These are phyloP conservation scores for Pyrgus malvae DNA, from an alignment of 2,888 invertebrate genomes.

Conservation along the genomic window DNA sequence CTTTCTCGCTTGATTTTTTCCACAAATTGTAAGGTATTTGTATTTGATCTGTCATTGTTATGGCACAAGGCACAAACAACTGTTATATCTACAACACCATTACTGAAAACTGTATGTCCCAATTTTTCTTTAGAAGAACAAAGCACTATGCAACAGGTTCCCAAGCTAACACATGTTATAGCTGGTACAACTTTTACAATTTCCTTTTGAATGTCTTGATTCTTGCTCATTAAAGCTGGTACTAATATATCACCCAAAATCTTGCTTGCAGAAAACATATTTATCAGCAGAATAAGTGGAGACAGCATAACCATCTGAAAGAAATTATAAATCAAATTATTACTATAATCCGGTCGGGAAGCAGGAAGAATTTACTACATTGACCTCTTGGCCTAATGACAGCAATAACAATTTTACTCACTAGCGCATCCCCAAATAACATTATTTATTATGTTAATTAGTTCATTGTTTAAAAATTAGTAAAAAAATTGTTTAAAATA, in stretches of 20 bases:
- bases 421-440: too few species aligned
- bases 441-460: too few species aligned
- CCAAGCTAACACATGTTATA: slow-evolving; percentile 62
- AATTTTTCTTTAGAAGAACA: slow-evolving; percentile 33
- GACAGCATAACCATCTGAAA: slow-evolving; percentile 63
- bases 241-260: slow-evolving; percentile 66
- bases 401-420: too few species aligned
- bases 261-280: slow-evolving; percentile 59
- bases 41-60: slow-evolving; percentile 34
- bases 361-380: too few species aligned
- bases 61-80: slow-evolving; percentile 64
- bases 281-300: slow-evolving; percentile 58
- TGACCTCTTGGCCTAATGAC: too few species aligned
- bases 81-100: slow-evolving; percentile 44
- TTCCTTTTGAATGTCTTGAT: slow-evolving; percentile 50
- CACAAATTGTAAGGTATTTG: slow-evolving; percentile 32
- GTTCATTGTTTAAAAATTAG: too few species aligned
- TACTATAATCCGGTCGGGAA: too few species aligned
- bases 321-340: neutral
- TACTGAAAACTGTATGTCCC: slow-evolving; percentile 54
- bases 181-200: slow-evolving; percentile 50
- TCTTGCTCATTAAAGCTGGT: slow-evolving; percentile 63
- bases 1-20: slow-evolving; percentile 38
- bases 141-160: slow-evolving; percentile 47
- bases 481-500: too few species aligned